phyloP scores from a whole-genome alignment of 2,797 vertebrate genomes.

The Poeciliopsis paucimaculata region DNA sequence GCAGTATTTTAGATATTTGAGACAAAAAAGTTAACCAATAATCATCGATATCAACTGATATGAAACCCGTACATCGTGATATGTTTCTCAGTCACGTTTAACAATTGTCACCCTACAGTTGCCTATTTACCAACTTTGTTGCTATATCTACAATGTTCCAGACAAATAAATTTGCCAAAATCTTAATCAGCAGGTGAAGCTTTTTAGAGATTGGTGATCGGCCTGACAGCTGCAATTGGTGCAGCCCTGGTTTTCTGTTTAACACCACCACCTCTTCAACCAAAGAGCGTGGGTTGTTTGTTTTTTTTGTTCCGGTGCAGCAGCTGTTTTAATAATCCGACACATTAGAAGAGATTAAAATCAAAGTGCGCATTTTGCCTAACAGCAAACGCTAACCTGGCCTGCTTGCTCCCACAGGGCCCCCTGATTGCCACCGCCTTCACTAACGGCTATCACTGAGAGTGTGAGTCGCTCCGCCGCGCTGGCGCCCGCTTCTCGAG shows the following conservation, averaged over 20 bases:
- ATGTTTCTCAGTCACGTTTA: not conserved
- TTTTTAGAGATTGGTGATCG: not conserved
- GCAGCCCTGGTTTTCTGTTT: not conserved
- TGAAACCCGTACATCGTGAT: too few relatives aligned
- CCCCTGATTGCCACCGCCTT: constrained; percentile 99
- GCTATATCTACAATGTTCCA: not conserved
- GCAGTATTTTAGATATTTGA: not conserved
- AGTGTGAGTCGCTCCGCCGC: constrained; percentile 75
- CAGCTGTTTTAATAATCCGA: not conserved
- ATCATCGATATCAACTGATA: too few relatives aligned
- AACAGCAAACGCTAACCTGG: constrained; percentile 7
- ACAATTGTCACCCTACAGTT: not conserved
- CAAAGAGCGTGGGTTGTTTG: not conserved
- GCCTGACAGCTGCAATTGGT: not conserved
- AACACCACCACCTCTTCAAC: constrained; percentile 3
- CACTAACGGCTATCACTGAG: constrained; percentile 99
- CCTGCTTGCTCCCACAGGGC: constrained; percentile 79
- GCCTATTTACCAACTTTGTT: not conserved
- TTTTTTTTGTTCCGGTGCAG: not conserved
- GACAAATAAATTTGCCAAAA: not conserved
- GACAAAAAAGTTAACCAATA: not conserved
- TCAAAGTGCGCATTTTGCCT: not conserved
- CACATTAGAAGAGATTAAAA: not conserved
- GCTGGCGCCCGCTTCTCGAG: not conserved
- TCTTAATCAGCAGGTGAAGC: not conserved